Conservation (phyloP, 1,140 invertebrate species). For the Drosophila arawakana region DNA sequence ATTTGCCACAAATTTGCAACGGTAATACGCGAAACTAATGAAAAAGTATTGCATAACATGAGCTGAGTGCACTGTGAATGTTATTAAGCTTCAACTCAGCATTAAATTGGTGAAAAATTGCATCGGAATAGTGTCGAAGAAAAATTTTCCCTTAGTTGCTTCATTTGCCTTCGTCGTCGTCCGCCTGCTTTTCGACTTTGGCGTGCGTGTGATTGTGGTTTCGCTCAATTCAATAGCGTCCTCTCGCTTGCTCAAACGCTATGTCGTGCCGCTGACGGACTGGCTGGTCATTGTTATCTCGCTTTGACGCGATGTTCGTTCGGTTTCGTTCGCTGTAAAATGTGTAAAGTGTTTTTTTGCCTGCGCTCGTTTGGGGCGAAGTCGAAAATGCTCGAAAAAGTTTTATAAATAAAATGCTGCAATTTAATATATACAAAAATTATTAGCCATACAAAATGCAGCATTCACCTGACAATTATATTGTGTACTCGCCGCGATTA, state of each 20-base stretch:
- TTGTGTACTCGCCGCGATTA: slow-evolving; percentile 56
- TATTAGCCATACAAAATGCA: slow-evolving; percentile 37
- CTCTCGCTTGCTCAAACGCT: slow-evolving; percentile 56
- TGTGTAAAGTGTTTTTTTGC: slow-evolving; percentile 82
- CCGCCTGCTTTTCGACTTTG: slow-evolving; percentile 59
- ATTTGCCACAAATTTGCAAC: slow-evolving; percentile 64
- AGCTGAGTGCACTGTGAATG: slow-evolving; percentile 19
- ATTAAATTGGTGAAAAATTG: slow-evolving; percentile 48
- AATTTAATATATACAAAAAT: slow-evolving; percentile 47
- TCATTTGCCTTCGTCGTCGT: slow-evolving; percentile 64
- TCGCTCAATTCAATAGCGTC: slow-evolving; percentile 44
- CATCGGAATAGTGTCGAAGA: slow-evolving; percentile 59
- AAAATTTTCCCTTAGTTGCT: slow-evolving; percentile 76
- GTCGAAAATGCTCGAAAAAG: slow-evolving; percentile 80
- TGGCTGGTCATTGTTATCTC: slow-evolving; percentile 51
- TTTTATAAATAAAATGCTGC: slow-evolving; percentile 70
- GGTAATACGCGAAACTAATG: slow-evolving; percentile 70
- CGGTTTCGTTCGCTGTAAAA: slow-evolving; percentile 66
- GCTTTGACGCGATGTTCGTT: slow-evolving; percentile 49
- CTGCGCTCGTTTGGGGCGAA: slow-evolving; percentile 75
- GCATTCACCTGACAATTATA: slow-evolving; percentile 27
- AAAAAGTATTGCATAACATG: slow-evolving; percentile 42
- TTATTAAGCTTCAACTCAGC: slow-evolving; percentile 29
- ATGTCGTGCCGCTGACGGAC: slow-evolving; percentile 39
- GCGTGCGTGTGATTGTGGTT: slow-evolving; percentile 61